phyloP scores from a whole-genome alignment of 1,140 invertebrate species.

The Trypoxylus dichotomus region DNA sequence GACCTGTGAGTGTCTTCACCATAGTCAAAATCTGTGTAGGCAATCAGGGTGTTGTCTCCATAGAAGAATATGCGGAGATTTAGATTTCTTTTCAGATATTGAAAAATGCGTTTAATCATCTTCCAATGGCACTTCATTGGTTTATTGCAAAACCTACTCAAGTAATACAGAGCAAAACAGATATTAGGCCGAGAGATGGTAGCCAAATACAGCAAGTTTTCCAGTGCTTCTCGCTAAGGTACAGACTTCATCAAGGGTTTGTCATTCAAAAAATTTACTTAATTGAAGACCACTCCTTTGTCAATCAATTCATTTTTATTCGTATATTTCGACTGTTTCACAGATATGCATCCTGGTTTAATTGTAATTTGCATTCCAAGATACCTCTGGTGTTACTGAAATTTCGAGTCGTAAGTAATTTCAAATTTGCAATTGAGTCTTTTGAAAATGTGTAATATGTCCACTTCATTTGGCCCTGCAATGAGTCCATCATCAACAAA shows the following conservation, averaged over 20 bases:
- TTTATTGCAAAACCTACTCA: conserved; percentile 41
- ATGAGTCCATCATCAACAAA: conserved; percentile 31
- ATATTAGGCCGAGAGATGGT: conserved; percentile 52
- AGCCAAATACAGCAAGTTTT: conserved; percentile 50
- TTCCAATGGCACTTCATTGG: conserved; percentile 44
- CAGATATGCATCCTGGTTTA: no score
- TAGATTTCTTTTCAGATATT: conserved; percentile 46
- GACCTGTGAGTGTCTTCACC: neutral
- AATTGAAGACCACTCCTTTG: conserved; percentile 34
- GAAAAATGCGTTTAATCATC: conserved; percentile 47
- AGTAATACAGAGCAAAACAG: conserved; percentile 42
- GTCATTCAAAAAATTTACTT: conserved; percentile 32
- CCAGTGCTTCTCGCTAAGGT: no score
- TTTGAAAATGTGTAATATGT: no score
- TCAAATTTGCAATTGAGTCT: no score
- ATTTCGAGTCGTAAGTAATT: no score
- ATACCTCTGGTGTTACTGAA: no score
- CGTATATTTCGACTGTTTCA: no score
- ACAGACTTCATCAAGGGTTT: conserved; percentile 23
- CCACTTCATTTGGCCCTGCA: conserved; percentile 25
- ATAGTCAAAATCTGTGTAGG: conserved; percentile 34
- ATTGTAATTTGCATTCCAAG: no score
- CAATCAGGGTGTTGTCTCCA: conserved; percentile 29
- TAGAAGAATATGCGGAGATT: conserved; percentile 39
- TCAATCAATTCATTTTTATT: no score